Conservation (phyloP, 2,888 invertebrate species). For the Dascillus cervinus region DNA sequence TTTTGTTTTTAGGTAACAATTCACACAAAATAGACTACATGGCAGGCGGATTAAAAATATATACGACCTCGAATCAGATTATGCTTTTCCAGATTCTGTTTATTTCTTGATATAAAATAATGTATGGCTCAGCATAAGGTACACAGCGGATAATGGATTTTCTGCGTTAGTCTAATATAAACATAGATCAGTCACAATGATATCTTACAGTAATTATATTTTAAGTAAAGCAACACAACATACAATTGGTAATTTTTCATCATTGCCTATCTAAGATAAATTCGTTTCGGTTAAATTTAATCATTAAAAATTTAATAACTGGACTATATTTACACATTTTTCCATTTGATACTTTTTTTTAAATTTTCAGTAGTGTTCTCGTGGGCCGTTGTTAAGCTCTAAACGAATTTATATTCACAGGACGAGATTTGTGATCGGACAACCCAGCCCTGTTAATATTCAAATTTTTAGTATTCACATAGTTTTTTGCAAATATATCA, state of each 20-base stretch:
- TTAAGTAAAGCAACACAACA: slow-evolving; percentile 44
- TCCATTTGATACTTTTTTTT: slow-evolving; percentile 22
- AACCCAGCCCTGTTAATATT: background rate
- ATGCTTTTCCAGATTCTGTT: slow-evolving; percentile 11
- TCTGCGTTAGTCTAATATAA: slow-evolving; percentile 24
- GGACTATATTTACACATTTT: slow-evolving; percentile 44
- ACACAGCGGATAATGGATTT: slow-evolving; percentile 43
- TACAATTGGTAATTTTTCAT: slow-evolving; percentile 32
- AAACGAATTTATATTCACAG: slow-evolving; percentile 18
- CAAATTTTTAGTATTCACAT: too few species aligned
- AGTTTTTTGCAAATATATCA: slow-evolving; percentile 29
- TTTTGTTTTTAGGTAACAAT: slow-evolving; percentile 26
- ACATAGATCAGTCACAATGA: slow-evolving; percentile 42
- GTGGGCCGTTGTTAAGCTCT: slow-evolving; percentile 11
- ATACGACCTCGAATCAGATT: slow-evolving; percentile 15
- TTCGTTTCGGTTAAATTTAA: slow-evolving; percentile 45
- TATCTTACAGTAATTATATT: slow-evolving; percentile 33
- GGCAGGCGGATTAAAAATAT: slow-evolving; percentile 34
- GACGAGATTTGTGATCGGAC: background rate
- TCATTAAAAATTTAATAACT: slow-evolving; percentile 45
- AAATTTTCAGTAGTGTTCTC: slow-evolving; percentile 11
- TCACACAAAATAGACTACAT: slow-evolving; percentile 35
- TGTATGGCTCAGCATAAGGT: slow-evolving; percentile 35
- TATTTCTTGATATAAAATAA: slow-evolving; percentile 18
- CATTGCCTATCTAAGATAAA: slow-evolving; percentile 43